Evolutionary conservation across 2,113 vertebrate genomes (phyloP).

Genomic region (Regulus satrapa): DNA sequence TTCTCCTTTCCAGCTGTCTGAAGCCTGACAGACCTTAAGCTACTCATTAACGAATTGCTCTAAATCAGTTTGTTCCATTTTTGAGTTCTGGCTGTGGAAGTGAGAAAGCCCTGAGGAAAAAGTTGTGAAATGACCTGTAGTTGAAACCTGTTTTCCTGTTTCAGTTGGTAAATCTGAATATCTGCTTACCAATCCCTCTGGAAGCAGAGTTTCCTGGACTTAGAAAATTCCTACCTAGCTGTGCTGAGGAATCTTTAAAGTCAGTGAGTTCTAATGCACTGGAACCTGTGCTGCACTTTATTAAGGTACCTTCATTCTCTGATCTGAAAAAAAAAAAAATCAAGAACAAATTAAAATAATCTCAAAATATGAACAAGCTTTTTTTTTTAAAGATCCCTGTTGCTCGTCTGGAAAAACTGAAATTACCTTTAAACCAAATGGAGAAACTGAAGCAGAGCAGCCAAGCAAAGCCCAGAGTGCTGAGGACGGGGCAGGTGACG

Average conservation of each 20-base stretch:
- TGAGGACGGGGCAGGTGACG: neutral
- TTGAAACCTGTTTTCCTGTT: neutral
- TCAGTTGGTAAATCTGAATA: neutral
- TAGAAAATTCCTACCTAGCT: neutral
- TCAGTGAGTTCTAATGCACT: neutral
- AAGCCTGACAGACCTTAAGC: neutral
- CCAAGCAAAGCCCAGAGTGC: neutral
- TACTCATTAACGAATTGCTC: neutral
- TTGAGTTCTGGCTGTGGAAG: neutral
- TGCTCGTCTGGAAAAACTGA: neutral
- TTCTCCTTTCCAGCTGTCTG: neutral
- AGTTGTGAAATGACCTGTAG: neutral
- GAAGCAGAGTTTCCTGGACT: neutral
- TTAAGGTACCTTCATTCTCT: neutral
- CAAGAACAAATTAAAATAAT: neutral
- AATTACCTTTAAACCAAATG: neutral
- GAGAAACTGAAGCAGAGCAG: neutral
- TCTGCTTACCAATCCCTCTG: neutral
- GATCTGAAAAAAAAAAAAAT: neutral
- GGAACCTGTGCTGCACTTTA: neutral
- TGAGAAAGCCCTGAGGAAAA: neutral
- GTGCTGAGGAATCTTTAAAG: neutral
- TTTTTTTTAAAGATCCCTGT: neutral
- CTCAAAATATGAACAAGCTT: neutral
- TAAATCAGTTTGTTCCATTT: constrained; percentile 5